A percentile compares a stretch with the other conserved stretches of the same genome.
phyloP scores from a whole-genome alignment of 2,113 vertebrate species.

The Rhea pennata region DNA sequence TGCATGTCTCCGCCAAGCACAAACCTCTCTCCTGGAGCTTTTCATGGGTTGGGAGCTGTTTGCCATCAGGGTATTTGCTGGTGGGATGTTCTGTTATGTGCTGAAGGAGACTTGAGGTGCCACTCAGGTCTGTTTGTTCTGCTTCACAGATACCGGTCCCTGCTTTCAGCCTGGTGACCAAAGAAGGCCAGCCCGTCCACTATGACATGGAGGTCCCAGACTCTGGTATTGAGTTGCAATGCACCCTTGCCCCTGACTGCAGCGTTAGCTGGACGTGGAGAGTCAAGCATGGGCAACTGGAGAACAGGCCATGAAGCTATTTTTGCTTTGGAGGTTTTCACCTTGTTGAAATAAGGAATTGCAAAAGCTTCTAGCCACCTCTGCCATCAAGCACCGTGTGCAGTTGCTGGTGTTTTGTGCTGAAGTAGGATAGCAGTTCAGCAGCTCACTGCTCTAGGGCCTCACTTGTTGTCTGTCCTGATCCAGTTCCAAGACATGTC shows the following conservation, averaged over 20 bases:
- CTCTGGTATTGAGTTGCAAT: conserved; percentile 86
- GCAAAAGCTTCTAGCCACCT: conserved; percentile 31
- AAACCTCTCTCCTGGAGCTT: background rate
- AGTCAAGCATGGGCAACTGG: conserved; percentile 87
- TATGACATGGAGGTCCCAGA: conserved; percentile 89
- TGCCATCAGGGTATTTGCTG: background rate
- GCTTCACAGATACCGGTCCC: conserved; percentile 85
- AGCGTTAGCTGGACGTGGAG: conserved; percentile 88
- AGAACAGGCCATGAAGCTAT: conserved; percentile 72
- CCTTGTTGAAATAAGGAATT: conserved; percentile 26
- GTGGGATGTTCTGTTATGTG: background rate
- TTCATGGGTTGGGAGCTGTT: background rate
- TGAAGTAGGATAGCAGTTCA: background rate
- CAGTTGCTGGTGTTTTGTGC: background rate
- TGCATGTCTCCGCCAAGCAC: background rate
- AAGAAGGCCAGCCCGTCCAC: conserved; percentile 81
- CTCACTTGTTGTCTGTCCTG: background rate
- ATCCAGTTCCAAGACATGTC: background rate
- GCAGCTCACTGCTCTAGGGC: background rate
- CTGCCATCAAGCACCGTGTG: background rate
- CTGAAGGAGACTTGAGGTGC: background rate
- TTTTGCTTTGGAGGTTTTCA: background rate
- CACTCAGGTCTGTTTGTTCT: background rate
- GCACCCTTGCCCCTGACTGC: conserved; percentile 88
- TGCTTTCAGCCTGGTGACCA: conserved; percentile 89